Percentiles rank a stretch among this genome's conserved stretches.
These are phyloP conservation scores for Platyura marginata DNA, from an alignment of 1,140 invertebrate species.

Conservation along the genomic window DNA sequence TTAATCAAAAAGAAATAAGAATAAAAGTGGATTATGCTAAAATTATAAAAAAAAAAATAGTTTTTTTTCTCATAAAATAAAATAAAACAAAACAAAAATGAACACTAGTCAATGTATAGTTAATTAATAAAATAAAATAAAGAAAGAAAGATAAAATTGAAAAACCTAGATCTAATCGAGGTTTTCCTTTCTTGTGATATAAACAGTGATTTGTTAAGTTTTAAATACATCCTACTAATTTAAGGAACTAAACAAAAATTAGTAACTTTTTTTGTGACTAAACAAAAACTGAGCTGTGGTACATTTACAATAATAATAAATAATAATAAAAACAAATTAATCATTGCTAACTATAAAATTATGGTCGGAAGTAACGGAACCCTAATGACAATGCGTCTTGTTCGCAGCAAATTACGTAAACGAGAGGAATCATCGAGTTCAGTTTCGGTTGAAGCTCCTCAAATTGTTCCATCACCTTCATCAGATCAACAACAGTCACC, in stretches of 20 bases:
- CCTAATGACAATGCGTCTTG: conserved; percentile 68
- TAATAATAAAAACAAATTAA: not conserved
- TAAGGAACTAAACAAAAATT: too few species aligned
- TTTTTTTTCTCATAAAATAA: not conserved
- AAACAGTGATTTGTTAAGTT: not conserved
- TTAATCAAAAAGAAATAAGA: too few species aligned
- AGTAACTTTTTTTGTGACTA: not conserved
- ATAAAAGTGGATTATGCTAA: too few species aligned
- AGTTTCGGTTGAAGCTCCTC: conserved; percentile 42
- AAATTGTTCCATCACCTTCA: conserved; percentile 29
- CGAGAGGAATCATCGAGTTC: conserved; percentile 51
- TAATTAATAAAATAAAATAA: not conserved
- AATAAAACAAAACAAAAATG: not conserved
- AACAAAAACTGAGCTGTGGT: not conserved
- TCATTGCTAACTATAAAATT: conserved; percentile 17
- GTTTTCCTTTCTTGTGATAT: not conserved
- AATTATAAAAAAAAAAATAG: not conserved
- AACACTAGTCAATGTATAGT: not conserved
- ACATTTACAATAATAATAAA: not conserved
- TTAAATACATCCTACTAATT: too few species aligned
- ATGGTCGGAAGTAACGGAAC: conserved; percentile 64
- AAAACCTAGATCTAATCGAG: not conserved
- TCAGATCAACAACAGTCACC: conserved; percentile 13
- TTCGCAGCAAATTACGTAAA: conserved; percentile 70
- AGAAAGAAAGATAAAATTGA: not conserved